Evolutionary conservation across 2,888 invertebrate species (phyloP).

Genomic region (Pandemis cinnamomeana): DNA sequence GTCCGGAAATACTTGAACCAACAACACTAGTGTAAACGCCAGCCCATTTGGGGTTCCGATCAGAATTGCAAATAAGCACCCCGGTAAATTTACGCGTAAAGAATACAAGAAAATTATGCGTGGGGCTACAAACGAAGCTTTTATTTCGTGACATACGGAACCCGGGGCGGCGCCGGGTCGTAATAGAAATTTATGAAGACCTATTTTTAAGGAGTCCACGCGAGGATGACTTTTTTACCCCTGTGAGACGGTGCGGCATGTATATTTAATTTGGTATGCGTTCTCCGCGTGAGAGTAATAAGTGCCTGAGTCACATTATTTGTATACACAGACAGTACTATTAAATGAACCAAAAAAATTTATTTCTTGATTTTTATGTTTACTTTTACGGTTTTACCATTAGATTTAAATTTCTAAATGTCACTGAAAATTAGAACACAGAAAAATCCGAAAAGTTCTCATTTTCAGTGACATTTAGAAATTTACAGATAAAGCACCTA

Average conservation of each 20-base stretch:
- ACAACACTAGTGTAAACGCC: conserved; percentile 34
- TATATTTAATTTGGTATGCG: neutral
- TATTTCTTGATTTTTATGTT: too few relatives aligned
- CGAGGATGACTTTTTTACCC: conserved; percentile 6
- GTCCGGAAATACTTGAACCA: neutral
- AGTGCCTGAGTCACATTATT: too few relatives aligned
- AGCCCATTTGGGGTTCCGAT: conserved; percentile 52
- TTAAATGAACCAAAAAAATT: too few relatives aligned
- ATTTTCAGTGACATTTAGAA: too few relatives aligned
- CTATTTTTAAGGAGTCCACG: conserved; percentile 45
- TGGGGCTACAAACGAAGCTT: conserved; percentile 57
- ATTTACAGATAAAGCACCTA: too few relatives aligned
- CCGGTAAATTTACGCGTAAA: conserved; percentile 68
- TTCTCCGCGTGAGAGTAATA: neutral
- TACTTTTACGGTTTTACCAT: too few relatives aligned
- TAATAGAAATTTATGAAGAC: conserved; percentile 53
- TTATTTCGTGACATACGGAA: conserved; percentile 61
- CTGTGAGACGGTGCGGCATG: neutral
- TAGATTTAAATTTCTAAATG: too few relatives aligned
- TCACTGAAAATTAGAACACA: too few relatives aligned
- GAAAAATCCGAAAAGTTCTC: too few relatives aligned
- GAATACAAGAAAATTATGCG: conserved; percentile 75
- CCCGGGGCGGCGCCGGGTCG: conserved; percentile 49
- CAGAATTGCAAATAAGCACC: conserved; percentile 68
- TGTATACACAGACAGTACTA: too few relatives aligned